Base-by-base conservation (phyloP, 2,113 vertebrate species). In the Hippoglossus stenolepis region DNA sequence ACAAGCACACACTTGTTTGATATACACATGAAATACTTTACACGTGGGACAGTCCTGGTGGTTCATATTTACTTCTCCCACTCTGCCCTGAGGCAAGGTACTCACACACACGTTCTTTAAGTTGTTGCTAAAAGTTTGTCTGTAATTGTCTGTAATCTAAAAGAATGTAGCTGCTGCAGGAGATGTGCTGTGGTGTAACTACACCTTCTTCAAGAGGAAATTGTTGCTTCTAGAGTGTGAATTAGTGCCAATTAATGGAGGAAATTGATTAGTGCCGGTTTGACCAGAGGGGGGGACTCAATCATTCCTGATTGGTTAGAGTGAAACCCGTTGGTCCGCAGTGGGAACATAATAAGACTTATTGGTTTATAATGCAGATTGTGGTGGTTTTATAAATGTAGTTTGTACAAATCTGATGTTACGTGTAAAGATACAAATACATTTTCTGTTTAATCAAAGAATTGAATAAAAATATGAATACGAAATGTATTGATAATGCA, bases 201-300 rank as follows among this genome's bases (percentile, higher is more conserved):
- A 2, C 24, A 51, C 65, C 31, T 11, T 72, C 20, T 60, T 38
- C 26, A 61, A 68, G 40, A 73, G 58, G 12, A 65, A 69, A 79
- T 70, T 64, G 58, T 47, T 70, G 23, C 63, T 73, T 56, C 43
- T 24, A 4, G 67, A 70, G 65, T 64, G 65, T 10, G 71, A 80
- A 86, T 72, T 69, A 61, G 66, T 73, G 23, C 54, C 57, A 70
- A 65, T 68, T 63, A 84, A 28, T 56, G 75, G 24, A 62, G 61
- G 21, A 59, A 77, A 86, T 79, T 80, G 73, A 79, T 86, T 75
- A 62, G 54, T 20, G 26, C 58, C 28, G 58, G 62, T 81, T 70
- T 70, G 73, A 51, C 23, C 38, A 40, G 35, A 43, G 51, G 56
- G 56, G 17, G 38, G 21, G 47, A 51, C 35, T 57, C 70, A 58